These are phyloP conservation scores for Lasioglossum malachurum DNA, from an alignment of 2,888 invertebrate genomes.

Conservation along the genomic window DNA sequence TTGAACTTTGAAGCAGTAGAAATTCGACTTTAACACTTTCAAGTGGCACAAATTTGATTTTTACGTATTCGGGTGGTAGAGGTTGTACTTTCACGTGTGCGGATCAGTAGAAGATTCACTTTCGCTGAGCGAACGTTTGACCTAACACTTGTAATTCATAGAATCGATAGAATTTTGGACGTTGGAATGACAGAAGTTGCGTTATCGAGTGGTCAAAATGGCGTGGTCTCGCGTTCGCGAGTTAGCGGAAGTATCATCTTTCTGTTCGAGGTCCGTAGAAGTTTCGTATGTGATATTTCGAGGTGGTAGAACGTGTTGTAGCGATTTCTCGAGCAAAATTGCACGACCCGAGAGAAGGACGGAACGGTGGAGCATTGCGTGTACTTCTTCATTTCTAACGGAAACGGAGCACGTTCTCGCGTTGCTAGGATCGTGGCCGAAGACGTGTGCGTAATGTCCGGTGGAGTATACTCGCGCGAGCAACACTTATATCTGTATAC, in stretches of 20 bases:
- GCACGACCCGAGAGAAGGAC: neutral
- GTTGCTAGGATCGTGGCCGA: slow-evolving; percentile 6
- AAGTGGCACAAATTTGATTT: neutral
- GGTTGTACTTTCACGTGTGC: neutral
- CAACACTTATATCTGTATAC: slow-evolving; percentile 50
- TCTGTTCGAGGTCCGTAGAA: neutral
- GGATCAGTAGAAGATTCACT: neutral
- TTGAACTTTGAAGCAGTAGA: neutral
- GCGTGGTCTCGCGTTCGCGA: neutral
- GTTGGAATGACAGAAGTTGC: neutral
- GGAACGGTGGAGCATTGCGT: slow-evolving; percentile 5
- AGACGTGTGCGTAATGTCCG: slow-evolving; percentile 34
- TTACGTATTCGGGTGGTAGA: neutral
- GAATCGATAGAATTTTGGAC: neutral
- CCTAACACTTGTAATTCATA: neutral
- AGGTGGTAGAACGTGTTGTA: neutral
- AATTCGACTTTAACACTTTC: neutral
- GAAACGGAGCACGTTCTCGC: slow-evolving; percentile 1
- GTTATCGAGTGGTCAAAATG: neutral
- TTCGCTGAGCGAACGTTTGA: neutral
- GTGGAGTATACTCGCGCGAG: slow-evolving; percentile 35
- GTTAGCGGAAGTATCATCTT: neutral
- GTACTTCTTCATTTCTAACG: neutral
- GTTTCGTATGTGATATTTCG: neutral
- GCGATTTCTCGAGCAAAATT: neutral